Conservation (phyloP, 2,113 vertebrate species). For the Hystrix brachyura region DNA sequence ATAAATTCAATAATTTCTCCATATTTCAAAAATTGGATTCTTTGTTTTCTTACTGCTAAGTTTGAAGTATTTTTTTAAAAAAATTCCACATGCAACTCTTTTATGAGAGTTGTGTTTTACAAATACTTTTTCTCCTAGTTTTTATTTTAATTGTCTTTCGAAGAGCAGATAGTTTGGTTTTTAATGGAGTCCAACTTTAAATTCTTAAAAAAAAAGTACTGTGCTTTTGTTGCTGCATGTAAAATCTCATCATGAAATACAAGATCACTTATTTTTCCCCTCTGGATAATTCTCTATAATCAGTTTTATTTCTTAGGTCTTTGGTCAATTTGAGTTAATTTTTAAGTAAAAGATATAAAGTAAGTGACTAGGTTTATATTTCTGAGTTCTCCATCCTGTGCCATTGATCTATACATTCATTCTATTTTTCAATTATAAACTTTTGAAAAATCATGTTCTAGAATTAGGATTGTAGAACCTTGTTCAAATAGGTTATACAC, state of each 20-base stretch:
- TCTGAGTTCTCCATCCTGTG: background rate
- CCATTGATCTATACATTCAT: background rate
- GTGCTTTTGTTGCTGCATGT: background rate
- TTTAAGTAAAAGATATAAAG: background rate
- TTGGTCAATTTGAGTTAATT: background rate
- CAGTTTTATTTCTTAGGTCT: background rate
- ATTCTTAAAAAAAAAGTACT: background rate
- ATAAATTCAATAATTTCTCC: background rate
- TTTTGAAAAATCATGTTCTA: constrained; percentile 14
- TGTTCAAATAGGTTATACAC: background rate
- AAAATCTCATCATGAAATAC: background rate
- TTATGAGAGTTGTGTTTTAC: background rate
- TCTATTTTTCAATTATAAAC: background rate
- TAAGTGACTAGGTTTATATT: background rate
- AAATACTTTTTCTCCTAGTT: background rate
- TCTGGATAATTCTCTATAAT: background rate
- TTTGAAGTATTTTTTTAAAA: background rate
- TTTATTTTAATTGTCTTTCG: background rate
- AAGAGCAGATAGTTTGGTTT: background rate
- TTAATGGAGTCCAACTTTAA: background rate
- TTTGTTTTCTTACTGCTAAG: background rate
- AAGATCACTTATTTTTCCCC: background rate
- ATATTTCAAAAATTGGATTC: background rate
- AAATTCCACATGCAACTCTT: background rate
- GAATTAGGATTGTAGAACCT: background rate